phyloP scores from a whole-genome alignment of 2,797 vertebrate species.

The Ctenochaetus hawaiiensis region DNA sequence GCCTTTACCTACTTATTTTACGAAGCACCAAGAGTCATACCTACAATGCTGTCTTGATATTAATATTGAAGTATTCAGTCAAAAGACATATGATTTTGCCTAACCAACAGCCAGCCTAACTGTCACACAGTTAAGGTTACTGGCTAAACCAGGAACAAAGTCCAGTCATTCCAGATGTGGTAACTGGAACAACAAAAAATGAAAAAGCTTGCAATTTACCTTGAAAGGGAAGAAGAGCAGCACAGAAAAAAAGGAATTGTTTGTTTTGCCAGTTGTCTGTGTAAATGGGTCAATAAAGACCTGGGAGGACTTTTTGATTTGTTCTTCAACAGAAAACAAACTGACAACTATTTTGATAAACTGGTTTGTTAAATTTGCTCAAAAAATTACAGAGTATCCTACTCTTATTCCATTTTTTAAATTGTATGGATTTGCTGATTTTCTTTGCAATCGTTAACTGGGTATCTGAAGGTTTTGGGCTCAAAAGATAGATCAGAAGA shows the following conservation, averaged over 20 bases:
- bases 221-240: conserved; percentile 11
- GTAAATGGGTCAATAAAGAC: not conserved
- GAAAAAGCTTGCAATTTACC: conserved; percentile 1
- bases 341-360: conserved; percentile 2
- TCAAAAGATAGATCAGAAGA: too few relatives aligned
- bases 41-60: too few relatives aligned
- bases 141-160: conserved; percentile 22
- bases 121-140: conserved; percentile 8
- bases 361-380: not conserved
- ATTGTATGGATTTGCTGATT: too few relatives aligned
- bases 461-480: not conserved
- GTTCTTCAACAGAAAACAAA: not conserved
- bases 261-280: not conserved
- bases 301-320: not conserved
- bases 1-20: too few relatives aligned
- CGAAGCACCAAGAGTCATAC: too few relatives aligned
- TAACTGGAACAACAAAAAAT: conserved; percentile 18
- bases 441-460: not conserved
- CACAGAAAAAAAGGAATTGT: not conserved
- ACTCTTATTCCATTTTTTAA: too few relatives aligned
- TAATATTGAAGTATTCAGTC: too few relatives aligned
- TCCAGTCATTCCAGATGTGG: conserved; percentile 17
- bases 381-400: not conserved
- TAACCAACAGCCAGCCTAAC: too few relatives aligned
- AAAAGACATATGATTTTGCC: too few relatives aligned